Conservation (phyloP, 2,113 vertebrate species). For the Atherinomorus stipes region DNA sequence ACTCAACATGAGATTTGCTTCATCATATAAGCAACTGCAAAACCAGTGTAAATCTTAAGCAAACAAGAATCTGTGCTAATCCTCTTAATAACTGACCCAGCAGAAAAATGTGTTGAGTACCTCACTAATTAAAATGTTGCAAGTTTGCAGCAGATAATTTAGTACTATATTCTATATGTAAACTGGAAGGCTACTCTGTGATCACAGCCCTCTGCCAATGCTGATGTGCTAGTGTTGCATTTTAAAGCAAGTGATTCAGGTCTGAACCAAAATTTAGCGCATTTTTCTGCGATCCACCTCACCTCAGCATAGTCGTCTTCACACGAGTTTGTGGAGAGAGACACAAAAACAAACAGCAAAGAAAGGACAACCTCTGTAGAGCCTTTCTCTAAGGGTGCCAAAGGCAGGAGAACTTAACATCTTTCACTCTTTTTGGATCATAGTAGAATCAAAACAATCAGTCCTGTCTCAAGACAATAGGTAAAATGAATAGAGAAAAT, state of each 20-base stretch:
- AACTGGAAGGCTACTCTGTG: not conserved
- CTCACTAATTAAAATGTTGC: constrained; percentile 7
- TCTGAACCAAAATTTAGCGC: not conserved
- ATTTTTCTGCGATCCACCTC: not conserved
- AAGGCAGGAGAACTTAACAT: no score
- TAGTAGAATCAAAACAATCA: no score
- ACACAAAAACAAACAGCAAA: no score
- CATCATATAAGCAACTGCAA: constrained; percentile 33
- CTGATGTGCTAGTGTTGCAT: not conserved
- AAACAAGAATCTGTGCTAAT: constrained; percentile 40
- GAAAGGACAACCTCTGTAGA: no score
- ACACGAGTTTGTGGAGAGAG: no score
- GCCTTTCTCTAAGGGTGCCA: no score
- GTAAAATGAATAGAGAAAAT: no score
- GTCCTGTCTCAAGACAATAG: no score
- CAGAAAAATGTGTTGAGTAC: constrained; percentile 18
- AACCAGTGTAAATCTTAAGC: constrained; percentile 26
- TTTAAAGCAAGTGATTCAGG: not conserved
- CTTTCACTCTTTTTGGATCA: no score
- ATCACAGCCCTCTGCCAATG: not conserved
- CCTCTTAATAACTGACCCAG: constrained; percentile 36
- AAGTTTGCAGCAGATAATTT: constrained; percentile 10
- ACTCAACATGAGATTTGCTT: constrained; percentile 34
- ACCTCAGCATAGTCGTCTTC: no score
- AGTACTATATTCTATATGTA: not conserved